Percentiles rank a stretch among this genome's conserved stretches.
Evolutionary conservation across 2,113 vertebrate genomes (phyloP).

Genomic region (Tachysurus vachellii): DNA sequence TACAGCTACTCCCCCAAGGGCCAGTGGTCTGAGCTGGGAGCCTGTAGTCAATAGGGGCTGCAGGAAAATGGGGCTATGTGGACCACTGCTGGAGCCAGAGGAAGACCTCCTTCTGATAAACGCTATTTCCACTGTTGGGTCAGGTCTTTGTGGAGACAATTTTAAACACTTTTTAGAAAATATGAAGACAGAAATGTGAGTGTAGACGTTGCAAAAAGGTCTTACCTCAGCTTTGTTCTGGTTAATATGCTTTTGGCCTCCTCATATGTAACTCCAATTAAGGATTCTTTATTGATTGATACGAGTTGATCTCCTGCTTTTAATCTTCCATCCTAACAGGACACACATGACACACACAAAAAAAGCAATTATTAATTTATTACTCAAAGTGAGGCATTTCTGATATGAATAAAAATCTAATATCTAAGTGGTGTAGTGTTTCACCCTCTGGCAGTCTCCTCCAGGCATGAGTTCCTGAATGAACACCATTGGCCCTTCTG

Average conservation of each 20-base stretch:
- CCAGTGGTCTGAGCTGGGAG: conserved; percentile 56
- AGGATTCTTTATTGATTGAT: conserved; percentile 90
- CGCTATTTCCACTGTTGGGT: conserved; percentile 86
- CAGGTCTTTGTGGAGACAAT: conserved; percentile 71
- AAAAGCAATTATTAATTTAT: background rate
- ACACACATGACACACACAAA: background rate
- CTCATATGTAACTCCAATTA: conserved; percentile 89
- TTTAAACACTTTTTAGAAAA: background rate
- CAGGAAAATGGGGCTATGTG: conserved; percentile 66
- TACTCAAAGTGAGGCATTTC: background rate
- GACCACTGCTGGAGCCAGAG: conserved; percentile 66
- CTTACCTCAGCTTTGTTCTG: conserved; percentile 82
- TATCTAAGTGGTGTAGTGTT: background rate
- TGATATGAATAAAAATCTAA: background rate
- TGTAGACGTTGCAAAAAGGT: background rate
- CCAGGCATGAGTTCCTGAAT: conserved; percentile 88
- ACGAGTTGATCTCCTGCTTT: conserved; percentile 90
- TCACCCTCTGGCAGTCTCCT: conserved; percentile 91
- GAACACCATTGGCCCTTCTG: conserved; percentile 90
- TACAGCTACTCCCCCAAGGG: conserved; percentile 18
- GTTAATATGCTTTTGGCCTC: conserved; percentile 85
- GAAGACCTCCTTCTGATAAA: conserved; percentile 81
- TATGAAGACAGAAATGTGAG: background rate
- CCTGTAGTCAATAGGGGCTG: conserved; percentile 49
- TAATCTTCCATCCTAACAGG: conserved; percentile 85